Evolutionary conservation across 2,113 vertebrate genomes (phyloP).

Genomic region (Pseudopipra pipra): DNA sequence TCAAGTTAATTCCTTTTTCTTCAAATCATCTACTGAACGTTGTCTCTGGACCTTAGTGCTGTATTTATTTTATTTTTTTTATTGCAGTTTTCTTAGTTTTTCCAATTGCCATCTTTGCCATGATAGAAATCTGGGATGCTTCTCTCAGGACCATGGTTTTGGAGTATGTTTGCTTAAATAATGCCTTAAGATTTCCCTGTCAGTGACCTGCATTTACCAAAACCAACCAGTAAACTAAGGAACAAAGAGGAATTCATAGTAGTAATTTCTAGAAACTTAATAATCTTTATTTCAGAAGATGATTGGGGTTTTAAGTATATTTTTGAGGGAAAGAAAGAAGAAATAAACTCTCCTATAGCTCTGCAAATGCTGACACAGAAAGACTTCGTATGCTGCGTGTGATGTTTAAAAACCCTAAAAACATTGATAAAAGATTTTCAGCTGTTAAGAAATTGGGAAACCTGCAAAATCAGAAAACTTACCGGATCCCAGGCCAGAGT

Average conservation of each 20-base stretch:
- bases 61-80: neutral
- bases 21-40: neutral
- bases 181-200: neutral
- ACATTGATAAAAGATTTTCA: neutral
- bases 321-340: neutral
- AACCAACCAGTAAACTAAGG: neutral
- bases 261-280: neutral
- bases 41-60: neutral
- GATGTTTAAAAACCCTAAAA: neutral
- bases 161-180: neutral
- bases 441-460: neutral
- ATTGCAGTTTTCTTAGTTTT: neutral
- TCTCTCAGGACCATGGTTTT: neutral
- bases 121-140: neutral
- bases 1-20: conserved; percentile 31
- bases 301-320: neutral
- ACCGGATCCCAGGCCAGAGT: neutral
- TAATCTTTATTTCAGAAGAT: neutral
- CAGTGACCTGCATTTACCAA: neutral
- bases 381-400: neutral
- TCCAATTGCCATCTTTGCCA: neutral
- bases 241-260: neutral
- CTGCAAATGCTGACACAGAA: neutral
- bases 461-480: neutral
- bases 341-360: neutral